phyloP scores from a whole-genome alignment of 2,113 vertebrate species.

The Megalops atlanticus region DNA sequence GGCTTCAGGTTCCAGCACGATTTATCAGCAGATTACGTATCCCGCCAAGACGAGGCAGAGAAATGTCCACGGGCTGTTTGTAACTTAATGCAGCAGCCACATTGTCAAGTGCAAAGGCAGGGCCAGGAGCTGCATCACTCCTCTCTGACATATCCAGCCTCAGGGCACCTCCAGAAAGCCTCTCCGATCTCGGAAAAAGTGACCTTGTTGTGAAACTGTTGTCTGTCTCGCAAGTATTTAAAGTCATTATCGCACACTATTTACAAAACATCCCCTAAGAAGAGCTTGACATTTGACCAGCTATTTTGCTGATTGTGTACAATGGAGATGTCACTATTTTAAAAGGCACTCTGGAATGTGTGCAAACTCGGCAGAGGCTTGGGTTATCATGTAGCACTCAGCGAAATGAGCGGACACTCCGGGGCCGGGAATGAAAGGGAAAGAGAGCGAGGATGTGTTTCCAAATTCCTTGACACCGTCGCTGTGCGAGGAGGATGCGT shows the following conservation, averaged over 20 bases:
- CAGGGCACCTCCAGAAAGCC: constrained; percentile 52
- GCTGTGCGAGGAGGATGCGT: constrained; percentile 27
- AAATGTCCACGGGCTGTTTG: constrained; percentile 52
- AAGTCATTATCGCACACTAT: constrained; percentile 63
- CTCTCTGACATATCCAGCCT: constrained; percentile 62
- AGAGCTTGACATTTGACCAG: constrained; percentile 64
- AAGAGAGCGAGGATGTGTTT: constrained; percentile 29
- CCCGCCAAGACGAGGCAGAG: constrained; percentile 49
- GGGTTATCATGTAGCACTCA: constrained; percentile 58
- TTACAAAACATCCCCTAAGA: constrained; percentile 56
- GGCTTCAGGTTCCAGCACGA: constrained; percentile 62
- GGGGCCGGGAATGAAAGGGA: constrained; percentile 42
- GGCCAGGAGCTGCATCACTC: constrained; percentile 51
- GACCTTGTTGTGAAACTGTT: constrained; percentile 65
- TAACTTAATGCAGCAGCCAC: constrained; percentile 62
- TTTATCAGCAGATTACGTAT: constrained; percentile 52
- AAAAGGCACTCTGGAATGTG: constrained; percentile 64
- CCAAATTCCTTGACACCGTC: constrained; percentile 39
- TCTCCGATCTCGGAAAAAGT: constrained; percentile 58
- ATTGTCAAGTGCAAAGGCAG: constrained; percentile 53
- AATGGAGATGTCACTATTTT: constrained; percentile 63
- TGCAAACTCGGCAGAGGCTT: constrained; percentile 61
- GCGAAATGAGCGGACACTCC: constrained; percentile 45
- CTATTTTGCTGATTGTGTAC: constrained; percentile 58
- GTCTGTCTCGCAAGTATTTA: constrained; percentile 63